Evolutionary conservation across 2,113 vertebrate genomes (phyloP), one percentile per base, ranked within the genome.

Genomic region (Sturnira hondurensis): DNA sequence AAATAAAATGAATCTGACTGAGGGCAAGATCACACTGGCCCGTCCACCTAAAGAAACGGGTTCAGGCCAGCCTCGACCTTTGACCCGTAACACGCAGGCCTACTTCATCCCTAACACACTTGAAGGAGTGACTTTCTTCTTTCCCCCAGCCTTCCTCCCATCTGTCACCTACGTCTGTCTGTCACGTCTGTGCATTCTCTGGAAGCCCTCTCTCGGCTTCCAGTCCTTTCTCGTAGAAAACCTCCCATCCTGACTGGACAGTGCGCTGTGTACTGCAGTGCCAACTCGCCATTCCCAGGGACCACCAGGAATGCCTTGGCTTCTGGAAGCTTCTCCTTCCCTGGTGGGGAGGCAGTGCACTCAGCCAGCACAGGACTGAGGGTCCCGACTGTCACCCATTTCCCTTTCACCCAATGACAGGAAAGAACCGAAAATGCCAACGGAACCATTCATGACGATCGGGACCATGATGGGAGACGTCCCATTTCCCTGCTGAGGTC

Each of bases 281-380:
- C 61, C 26, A 0, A 13, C 61, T 13, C 24, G 11, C 26, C 61
- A 9, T 11, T 26, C 15, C 28, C 61, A 17, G 15, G 7, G 73
- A 74, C 50, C 36, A 17, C 9, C 4, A 31, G 50, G 26, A 15
- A 68, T 3, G 28, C 38, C 58, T 0, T 77, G 15, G 13, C 50
- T 76, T 88, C 52, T 47, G n/a, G 15, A 91, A 84, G 20, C 14
- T 47, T 73, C 77, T 91, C 56, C 50, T 22, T 24, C 16, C 12
- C 36, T 36, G 4, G 52, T 12, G 50, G 16, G 2, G 63, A 22
- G 2, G 5, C 1, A 16, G 5, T 0, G 28, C 7, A 24, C 47
- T 74, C 33, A 5, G 20, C 10, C 88, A 15, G 19, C 0, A 0
- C 12, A 26, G 1, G 11, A 17, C 24, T 7, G n/a, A 7, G 16